Conservation (phyloP, 2,888 invertebrate species). For the Exephanes ischioxanthus region DNA sequence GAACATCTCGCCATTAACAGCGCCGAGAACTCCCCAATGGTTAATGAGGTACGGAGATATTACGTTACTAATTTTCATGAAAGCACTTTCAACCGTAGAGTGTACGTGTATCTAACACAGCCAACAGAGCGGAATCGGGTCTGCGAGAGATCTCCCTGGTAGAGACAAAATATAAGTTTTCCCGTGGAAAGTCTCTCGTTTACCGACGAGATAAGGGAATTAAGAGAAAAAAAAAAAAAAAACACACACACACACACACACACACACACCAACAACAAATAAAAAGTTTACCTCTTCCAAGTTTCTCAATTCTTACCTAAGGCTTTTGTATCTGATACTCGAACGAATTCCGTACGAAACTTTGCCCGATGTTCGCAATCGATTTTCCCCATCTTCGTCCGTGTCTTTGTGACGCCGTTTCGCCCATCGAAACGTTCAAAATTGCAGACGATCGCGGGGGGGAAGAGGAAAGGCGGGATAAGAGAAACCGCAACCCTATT, state of each 20-base stretch:
- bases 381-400: slow-evolving; percentile 2
- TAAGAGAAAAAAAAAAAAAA: not conserved
- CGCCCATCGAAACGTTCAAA: slow-evolving; percentile 6
- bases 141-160: not conserved
- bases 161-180: slow-evolving; percentile 30
- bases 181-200: not conserved
- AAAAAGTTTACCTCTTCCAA: not conserved
- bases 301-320: slow-evolving; percentile 24
- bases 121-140: not conserved
- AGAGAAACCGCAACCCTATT: not conserved
- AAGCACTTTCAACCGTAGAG: slow-evolving; percentile 52
- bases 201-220: not conserved
- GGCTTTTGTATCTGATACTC: slow-evolving; percentile 1
- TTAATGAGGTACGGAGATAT: slow-evolving; percentile 53
- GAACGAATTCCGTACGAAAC: slow-evolving; percentile 27
- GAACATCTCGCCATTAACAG: slow-evolving; percentile 16
- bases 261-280: not conserved
- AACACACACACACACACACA: too few species aligned
- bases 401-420: not conserved
- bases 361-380: slow-evolving; percentile 1
- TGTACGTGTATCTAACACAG: not conserved
- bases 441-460: slow-evolving; percentile 29
- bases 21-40: slow-evolving; percentile 1
- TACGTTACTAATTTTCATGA: slow-evolving; percentile 60
- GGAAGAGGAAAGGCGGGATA: not conserved